Percentiles rank a stretch among this genome's conserved stretches.
Evolutionary conservation across 2,113 vertebrate species (phyloP).

Genomic region (Gopherus evgoodei): DNA sequence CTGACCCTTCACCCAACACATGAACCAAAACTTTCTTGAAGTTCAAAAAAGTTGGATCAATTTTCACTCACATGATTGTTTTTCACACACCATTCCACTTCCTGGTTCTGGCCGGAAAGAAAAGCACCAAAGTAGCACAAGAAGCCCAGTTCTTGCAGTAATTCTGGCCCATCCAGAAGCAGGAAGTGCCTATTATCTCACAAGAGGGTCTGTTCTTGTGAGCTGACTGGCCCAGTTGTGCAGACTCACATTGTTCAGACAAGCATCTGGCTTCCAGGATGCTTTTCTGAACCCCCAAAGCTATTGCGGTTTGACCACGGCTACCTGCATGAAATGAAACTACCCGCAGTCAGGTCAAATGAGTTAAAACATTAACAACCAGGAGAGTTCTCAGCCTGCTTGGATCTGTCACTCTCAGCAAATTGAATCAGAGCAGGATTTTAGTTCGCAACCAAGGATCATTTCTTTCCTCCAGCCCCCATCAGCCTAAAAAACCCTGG

Average conservation of each 20-base stretch:
- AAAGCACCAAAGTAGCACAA: conserved; percentile 29
- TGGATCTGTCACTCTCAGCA: conserved; percentile 24
- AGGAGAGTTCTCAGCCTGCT: conserved; percentile 16
- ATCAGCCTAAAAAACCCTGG: neutral
- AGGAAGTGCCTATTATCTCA: neutral
- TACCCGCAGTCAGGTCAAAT: conserved; percentile 43
- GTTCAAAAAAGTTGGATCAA: neutral
- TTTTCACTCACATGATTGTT: neutral
- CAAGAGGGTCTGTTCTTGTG: neutral
- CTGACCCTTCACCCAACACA: conserved; percentile 45
- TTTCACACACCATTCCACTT: neutral
- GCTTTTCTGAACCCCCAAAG: conserved; percentile 57
- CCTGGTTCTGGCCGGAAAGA: conserved; percentile 60
- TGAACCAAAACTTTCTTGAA: conserved; percentile 59
- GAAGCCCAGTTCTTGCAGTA: conserved; percentile 25
- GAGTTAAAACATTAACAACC: conserved; percentile 37
- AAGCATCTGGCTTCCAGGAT: conserved; percentile 48
- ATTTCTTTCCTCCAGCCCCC: neutral
- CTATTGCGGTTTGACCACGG: conserved; percentile 58
- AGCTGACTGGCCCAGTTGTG: conserved; percentile 34
- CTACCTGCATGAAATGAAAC: conserved; percentile 56
- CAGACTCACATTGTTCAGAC: conserved; percentile 56
- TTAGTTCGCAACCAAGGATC: neutral
- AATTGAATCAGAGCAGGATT: conserved; percentile 20
- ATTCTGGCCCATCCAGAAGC: conserved; percentile 58